Evolutionary conservation across 2,888 invertebrate genomes (phyloP).

Genomic region (Agrochola lychnidis): DNA sequence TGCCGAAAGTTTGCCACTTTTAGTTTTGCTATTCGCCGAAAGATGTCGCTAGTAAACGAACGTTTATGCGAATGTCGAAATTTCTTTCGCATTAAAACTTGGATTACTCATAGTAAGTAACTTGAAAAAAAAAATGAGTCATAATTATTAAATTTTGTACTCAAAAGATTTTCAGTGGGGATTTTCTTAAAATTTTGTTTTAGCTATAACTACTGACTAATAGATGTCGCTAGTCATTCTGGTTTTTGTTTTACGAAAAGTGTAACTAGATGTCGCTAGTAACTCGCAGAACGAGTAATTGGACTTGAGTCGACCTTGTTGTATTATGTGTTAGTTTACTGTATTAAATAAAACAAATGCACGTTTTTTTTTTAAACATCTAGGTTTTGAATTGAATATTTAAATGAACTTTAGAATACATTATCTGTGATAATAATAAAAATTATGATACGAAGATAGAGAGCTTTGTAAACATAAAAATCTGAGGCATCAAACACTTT

Average conservation of each 20-base stretch:
- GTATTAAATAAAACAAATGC: background rate
- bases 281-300: background rate
- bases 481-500: background rate
- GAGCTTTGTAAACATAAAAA: background rate
- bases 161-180: fast-evolving
- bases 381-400: background rate
- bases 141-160: background rate
- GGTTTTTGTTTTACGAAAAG: background rate
- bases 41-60: conserved; percentile 68
- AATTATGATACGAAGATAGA: background rate
- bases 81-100: background rate
- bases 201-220: conserved; percentile 59
- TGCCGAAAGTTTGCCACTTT: conserved; percentile 17
- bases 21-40: conserved; percentile 68
- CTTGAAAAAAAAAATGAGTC: too few relatives aligned
- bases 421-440: background rate
- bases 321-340: too few relatives aligned
- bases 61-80: too few relatives aligned
- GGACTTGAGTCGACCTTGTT: background rate
- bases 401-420: background rate
- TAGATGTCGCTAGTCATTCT: conserved; percentile 72
- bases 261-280: conserved; percentile 51
- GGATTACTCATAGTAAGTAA: too few relatives aligned
- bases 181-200: background rate
- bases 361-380: background rate